These are phyloP conservation scores for Echeneis naucrates DNA, from an alignment of 2,797 vertebrate species.

Conservation along the genomic window DNA sequence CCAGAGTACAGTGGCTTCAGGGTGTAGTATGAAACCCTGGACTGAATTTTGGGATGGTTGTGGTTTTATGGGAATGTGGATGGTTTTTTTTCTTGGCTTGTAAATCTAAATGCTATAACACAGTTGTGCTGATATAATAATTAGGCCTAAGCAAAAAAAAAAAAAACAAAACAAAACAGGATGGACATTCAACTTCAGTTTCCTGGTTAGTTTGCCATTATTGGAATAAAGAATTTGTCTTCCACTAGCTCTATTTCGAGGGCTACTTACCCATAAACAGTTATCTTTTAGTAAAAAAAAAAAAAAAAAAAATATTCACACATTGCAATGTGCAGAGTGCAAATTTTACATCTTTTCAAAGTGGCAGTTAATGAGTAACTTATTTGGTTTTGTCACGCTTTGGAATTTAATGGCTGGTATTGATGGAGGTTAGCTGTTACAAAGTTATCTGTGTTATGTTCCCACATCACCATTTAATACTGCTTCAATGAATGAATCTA, in stretches of 20 bases:
- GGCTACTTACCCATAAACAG: background rate
- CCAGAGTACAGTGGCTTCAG: background rate
- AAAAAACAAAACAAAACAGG: too few relatives aligned
- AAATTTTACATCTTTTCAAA: too few relatives aligned
- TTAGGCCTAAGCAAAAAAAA: background rate
- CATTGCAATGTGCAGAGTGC: too few relatives aligned
- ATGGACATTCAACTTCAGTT: too few relatives aligned
- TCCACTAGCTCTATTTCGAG: background rate
- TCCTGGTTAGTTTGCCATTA: background rate
- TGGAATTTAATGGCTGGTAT: background rate
- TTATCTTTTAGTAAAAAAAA: background rate
- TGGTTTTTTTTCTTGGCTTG: background rate
- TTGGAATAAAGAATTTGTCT: background rate
- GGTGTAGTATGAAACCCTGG: constrained; percentile 2
- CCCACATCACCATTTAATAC: background rate
- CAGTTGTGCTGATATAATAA: background rate
- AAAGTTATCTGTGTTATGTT: background rate
- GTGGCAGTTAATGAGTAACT: background rate
- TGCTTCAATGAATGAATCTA: background rate
- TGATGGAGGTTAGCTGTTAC: background rate
- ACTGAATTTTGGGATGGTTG: background rate
- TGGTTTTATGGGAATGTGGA: background rate
- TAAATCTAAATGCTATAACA: background rate
- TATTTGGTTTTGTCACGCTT: background rate
- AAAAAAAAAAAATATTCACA: too few relatives aligned